Evolutionary conservation across 1,140 invertebrate species (phyloP).

Genomic region (Myzus persicae): DNA sequence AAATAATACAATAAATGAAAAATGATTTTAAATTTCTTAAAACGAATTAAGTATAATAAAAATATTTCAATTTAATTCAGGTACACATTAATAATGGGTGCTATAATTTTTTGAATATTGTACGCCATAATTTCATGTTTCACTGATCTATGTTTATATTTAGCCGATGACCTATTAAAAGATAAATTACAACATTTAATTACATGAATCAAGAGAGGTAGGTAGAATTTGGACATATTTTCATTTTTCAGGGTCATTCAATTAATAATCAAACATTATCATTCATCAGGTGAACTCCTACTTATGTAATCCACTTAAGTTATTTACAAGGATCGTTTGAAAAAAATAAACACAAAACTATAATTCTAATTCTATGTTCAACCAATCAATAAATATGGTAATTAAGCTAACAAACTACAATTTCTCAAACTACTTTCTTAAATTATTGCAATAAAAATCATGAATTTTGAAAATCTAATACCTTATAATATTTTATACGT

Average conservation of each 20-base stretch:
- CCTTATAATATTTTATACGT: neutral
- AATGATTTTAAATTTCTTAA: neutral
- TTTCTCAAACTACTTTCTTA: no score
- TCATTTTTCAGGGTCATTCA: neutral
- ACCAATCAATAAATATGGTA: neutral
- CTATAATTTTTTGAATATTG: neutral
- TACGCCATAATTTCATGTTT: neutral
- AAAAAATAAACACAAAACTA: neutral
- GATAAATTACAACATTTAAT: neutral
- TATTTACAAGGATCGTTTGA: neutral
- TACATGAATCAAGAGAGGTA: neutral
- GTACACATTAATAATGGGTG: neutral
- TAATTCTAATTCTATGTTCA: neutral
- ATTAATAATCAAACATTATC: neutral
- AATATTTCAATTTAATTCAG: neutral
- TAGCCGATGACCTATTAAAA: neutral
- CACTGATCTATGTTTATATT: neutral
- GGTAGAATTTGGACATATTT: neutral
- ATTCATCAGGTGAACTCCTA: neutral
- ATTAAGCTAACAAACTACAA: no score
- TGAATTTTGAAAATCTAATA: no score
- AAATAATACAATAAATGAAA: neutral
- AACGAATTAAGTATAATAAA: neutral
- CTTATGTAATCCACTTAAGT: neutral
- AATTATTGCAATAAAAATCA: no score